phyloP scores from a whole-genome alignment of 2,113 vertebrate species.

The Cepphus grylle region DNA sequence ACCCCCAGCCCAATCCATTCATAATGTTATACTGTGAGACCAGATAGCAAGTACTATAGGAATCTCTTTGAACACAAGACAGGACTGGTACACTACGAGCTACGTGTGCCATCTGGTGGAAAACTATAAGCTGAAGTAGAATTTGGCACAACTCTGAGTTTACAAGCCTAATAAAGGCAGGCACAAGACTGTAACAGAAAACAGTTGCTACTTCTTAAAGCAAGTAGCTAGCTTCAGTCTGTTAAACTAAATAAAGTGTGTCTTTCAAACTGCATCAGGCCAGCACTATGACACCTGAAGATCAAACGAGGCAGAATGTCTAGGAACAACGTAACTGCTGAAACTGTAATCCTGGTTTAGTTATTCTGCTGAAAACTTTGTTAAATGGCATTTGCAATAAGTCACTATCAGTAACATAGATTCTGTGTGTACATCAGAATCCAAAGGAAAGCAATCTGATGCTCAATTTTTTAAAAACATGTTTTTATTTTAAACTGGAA shows the following conservation, averaged over 20 bases:
- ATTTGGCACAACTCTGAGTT: not conserved
- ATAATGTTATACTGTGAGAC: not conserved
- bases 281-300: not conserved
- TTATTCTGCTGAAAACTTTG: not conserved
- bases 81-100: not conserved
- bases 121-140: not conserved
- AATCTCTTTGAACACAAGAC: not conserved
- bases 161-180: not conserved
- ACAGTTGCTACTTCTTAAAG: not conserved
- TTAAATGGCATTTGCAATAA: not conserved
- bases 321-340: not conserved
- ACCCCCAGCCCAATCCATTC: not conserved
- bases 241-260: not conserved
- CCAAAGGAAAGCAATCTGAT: not conserved
- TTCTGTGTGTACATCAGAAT: not conserved
- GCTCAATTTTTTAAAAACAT: not conserved
- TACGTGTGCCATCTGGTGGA: conserved; percentile 59
- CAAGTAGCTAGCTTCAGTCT: not conserved
- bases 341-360: not conserved
- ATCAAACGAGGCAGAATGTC: not conserved
- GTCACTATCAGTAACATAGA: not conserved
- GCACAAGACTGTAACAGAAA: not conserved
- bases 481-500: not conserved
- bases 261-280: not conserved
- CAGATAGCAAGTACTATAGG: not conserved